Evolutionary conservation across 2,113 vertebrate species (phyloP).

Genomic region (Pica pica): DNA sequence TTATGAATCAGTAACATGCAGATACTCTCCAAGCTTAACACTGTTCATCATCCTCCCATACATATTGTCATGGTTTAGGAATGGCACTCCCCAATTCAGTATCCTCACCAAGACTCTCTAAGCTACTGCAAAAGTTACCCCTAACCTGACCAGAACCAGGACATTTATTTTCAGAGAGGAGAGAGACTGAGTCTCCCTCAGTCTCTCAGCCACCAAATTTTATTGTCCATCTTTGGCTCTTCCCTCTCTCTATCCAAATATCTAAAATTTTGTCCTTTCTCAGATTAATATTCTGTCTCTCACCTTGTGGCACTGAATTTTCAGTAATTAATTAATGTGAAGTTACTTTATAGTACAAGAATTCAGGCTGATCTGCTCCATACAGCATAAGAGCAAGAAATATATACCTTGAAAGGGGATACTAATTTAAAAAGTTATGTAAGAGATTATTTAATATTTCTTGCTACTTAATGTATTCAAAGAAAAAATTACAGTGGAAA

Average conservation of each 20-base stretch:
- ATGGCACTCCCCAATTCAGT: not conserved
- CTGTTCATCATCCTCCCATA: not conserved
- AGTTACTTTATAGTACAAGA: not conserved
- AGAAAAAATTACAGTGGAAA: not conserved
- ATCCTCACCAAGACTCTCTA: not conserved
- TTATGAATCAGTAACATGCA: not conserved
- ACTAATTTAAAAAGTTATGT: not conserved
- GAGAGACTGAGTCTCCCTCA: not conserved
- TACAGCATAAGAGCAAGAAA: not conserved
- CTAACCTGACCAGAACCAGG: not conserved
- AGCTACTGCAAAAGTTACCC: not conserved
- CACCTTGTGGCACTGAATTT: not conserved
- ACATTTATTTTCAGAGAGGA: not conserved
- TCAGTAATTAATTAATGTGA: not conserved
- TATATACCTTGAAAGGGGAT: not conserved
- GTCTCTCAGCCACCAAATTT: not conserved
- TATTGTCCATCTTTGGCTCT: not conserved
- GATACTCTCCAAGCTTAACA: not conserved
- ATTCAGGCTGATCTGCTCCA: not conserved
- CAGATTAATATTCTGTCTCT: not conserved
- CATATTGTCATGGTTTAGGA: not conserved
- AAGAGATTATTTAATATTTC: not conserved
- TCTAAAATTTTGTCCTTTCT: not conserved
- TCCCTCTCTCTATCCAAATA: not conserved
- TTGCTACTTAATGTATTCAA: not conserved